Evolutionary conservation across 2,113 vertebrate genomes (phyloP), one percentile per base, ranked within the genome.

Genomic region (Cinclus cinclus): DNA sequence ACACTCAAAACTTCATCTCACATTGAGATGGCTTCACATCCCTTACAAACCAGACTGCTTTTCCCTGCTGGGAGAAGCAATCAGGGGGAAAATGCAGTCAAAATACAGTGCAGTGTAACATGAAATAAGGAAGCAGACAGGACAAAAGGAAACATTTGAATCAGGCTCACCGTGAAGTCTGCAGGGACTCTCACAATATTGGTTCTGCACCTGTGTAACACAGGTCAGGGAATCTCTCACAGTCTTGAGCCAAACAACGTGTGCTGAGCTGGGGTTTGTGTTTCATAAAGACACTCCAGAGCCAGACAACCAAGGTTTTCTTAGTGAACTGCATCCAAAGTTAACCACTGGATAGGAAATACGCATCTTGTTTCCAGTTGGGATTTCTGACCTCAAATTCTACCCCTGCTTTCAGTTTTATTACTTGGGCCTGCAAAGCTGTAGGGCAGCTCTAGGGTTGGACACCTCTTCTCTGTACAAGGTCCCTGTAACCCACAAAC

Each of bases 221-320:
- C 87, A 94, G 90, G 90, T 56, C 90, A 96, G 92, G 77, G 88
- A 58, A 94, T 85, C 95, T 95, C 92, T 83, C 95, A 69, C 92
- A 91, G 87, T 23, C 79, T 53, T 0, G 4, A 96, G 96, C 95
- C 95, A 96, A 96, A 49, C 87, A 24, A 78, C 6, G 15, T 76
- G 81, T 68, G 81, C 88, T 93, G 52, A 64, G 44, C 82, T 93
- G 92, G 90, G 94, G 55, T 37, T 58, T 90, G 74, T 90, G 78
- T 94, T 82, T 88, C 94, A 83, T 37, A 93, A 76, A 92, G 92
- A 76, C 88, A 85, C 78, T 82, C 75, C 9, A 49, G 63, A 85
- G 90, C 75, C 94, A 96, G 96, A 94, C 75, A 90, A 31, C 19
- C 67, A 9, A 44, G 78, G 49, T 62, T 79, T 76, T 63, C 3